A percentile compares a stretch with the other conserved stretches of the same genome.
These are phyloP conservation scores for Otolemur crassicaudatus DNA, from an alignment of 2,797 vertebrate species.

Conservation along the genomic window DNA sequence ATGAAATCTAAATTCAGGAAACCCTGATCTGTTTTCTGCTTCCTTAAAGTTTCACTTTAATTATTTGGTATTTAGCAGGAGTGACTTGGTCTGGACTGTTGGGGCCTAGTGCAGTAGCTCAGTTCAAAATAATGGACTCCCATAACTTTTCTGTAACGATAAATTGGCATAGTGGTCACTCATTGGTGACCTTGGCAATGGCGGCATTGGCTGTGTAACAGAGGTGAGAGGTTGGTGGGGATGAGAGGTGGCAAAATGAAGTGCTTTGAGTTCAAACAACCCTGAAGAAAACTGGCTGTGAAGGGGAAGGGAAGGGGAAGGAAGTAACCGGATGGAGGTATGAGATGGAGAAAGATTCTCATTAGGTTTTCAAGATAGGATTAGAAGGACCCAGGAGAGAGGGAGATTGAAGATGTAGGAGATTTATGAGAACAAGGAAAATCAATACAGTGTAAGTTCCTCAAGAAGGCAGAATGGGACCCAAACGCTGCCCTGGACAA, in stretches of 20 bases:
- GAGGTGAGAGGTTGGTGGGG: not conserved
- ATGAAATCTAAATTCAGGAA: not conserved
- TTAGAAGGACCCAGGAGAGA: not conserved
- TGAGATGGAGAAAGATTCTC: not conserved
- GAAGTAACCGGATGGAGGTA: not conserved
- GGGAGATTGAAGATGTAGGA: not conserved
- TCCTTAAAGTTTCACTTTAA: not conserved
- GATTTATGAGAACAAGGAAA: not conserved
- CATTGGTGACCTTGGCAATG: not conserved
- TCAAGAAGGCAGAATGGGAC: too few relatives aligned
- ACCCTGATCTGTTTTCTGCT: not conserved
- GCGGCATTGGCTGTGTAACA: not conserved
- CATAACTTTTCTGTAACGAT: not conserved
- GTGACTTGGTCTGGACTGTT: not conserved
- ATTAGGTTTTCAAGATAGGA: not conserved
- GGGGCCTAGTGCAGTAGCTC: not conserved
- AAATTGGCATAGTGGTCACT: not conserved
- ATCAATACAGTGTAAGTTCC: not conserved
- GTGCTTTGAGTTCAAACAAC: not conserved
- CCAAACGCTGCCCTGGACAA: not conserved
- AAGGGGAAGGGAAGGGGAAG: not conserved
- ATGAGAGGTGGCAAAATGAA: not conserved
- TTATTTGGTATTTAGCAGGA: not conserved
- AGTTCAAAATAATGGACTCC: not conserved
- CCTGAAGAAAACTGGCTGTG: not conserved